phyloP scores from a whole-genome alignment of 1,140 invertebrate genomes.

The Drosophila willistoni region DNA sequence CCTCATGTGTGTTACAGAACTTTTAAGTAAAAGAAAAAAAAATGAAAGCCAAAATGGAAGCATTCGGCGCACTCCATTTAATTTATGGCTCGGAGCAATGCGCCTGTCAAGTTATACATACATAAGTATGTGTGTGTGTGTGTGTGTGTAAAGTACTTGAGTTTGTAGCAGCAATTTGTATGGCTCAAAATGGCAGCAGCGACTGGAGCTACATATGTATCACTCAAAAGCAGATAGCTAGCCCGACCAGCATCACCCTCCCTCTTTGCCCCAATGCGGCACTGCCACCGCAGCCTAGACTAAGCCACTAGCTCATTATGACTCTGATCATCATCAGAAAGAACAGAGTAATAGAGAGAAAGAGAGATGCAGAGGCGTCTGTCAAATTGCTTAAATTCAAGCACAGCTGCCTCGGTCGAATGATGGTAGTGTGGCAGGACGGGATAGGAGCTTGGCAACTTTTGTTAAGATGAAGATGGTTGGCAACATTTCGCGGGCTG shows the following conservation, averaged over 20 bases:
- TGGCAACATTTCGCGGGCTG: slow-evolving; percentile 71
- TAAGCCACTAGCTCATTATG: slow-evolving; percentile 56
- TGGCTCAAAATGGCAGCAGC: slow-evolving; percentile 39
- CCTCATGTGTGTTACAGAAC: background rate
- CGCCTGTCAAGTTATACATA: slow-evolving; percentile 44
- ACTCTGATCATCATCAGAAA: slow-evolving; percentile 41
- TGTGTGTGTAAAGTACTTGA: slow-evolving; percentile 41
- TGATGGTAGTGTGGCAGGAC: background rate
- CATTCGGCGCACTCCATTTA: slow-evolving; percentile 54
- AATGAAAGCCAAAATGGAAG: slow-evolving; percentile 4
- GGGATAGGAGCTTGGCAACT: slow-evolving; percentile 12
- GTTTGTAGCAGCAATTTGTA: slow-evolving; percentile 53
- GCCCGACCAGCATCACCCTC: background rate
- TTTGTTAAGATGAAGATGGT: slow-evolving; percentile 14
- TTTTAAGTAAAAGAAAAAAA: slow-evolving; percentile 23
- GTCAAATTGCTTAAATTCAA: slow-evolving; percentile 74
- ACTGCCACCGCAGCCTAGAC: slow-evolving; percentile 22
- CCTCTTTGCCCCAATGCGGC: slow-evolving; percentile 24
- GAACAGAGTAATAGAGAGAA: background rate
- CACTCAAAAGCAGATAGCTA: slow-evolving; percentile 33
- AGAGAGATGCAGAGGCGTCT: slow-evolving; percentile 38
- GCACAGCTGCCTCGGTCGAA: slow-evolving; percentile 27
- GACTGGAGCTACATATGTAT: slow-evolving; percentile 57
- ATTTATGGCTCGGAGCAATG: slow-evolving; percentile 69
- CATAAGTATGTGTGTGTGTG: slow-evolving; percentile 22